Evolutionary conservation across 1,140 invertebrate genomes (phyloP).

Genomic region (Drosophila auraria): DNA sequence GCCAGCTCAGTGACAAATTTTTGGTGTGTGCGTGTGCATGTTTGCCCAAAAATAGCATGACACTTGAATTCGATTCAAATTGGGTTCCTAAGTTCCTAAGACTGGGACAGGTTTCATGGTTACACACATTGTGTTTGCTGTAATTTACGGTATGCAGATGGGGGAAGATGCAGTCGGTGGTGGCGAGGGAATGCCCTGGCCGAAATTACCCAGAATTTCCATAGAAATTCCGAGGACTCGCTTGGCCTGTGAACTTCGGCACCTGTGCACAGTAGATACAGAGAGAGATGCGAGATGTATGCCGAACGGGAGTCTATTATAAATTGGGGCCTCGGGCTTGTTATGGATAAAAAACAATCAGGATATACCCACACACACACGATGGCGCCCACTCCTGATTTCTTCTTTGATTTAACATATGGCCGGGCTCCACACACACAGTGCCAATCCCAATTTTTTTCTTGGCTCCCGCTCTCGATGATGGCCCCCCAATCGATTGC

Average conservation of each 20-base stretch:
- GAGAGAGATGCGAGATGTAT: conserved; percentile 13
- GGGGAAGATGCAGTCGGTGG: neutral
- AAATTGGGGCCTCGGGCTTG: conserved; percentile 67
- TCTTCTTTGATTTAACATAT: conserved; percentile 60
- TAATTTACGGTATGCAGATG: conserved; percentile 79
- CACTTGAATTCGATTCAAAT: conserved; percentile 71
- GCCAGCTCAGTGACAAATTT: conserved; percentile 73
- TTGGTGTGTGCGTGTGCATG: conserved; percentile 32
- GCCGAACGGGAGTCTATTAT: conserved; percentile 60
- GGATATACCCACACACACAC: conserved; percentile 33
- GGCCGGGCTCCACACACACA: conserved; percentile 21
- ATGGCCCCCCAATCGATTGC: conserved; percentile 71
- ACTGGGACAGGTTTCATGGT: conserved; percentile 75
- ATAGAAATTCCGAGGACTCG: conserved; percentile 73
- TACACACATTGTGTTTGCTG: conserved; percentile 53
- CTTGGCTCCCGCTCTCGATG: conserved; percentile 5
- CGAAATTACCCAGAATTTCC: conserved; percentile 52
- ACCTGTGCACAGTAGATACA: conserved; percentile 61
- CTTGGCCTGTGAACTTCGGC: conserved; percentile 63
- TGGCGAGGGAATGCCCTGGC: conserved; percentile 45
- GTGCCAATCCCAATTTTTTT: conserved; percentile 17
- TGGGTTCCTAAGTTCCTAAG: conserved; percentile 30
- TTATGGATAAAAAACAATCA: conserved; percentile 82
- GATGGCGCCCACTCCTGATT: conserved; percentile 39
- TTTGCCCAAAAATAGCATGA: conserved; percentile 76